Evolutionary conservation across 1,140 invertebrate genomes (phyloP).

Genomic region (Branchinecta lynchi): DNA sequence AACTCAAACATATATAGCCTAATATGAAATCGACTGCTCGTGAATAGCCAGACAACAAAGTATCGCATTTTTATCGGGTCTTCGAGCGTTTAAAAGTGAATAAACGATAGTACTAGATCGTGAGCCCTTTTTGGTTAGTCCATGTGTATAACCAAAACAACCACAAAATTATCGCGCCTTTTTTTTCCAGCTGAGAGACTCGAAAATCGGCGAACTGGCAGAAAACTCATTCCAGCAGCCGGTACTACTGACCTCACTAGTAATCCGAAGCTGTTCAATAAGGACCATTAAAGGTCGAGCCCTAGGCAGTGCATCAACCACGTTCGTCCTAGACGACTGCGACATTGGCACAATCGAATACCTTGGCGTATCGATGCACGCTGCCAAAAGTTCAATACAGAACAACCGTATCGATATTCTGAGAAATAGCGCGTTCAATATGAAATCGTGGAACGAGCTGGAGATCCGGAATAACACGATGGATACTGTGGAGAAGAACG

Average conservation of each 20-base stretch:
- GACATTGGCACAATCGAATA: neutral
- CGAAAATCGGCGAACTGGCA: neutral
- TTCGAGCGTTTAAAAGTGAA: too few relatives aligned
- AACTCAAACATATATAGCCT: too few relatives aligned
- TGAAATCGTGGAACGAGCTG: constrained; percentile 2
- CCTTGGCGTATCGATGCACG: neutral
- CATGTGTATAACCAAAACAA: too few relatives aligned
- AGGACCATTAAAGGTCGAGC: neutral
- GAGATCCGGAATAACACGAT: constrained; percentile 3
- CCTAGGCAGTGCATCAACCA: neutral
- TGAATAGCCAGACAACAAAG: too few relatives aligned
- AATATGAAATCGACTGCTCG: too few relatives aligned
- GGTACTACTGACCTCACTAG: neutral
- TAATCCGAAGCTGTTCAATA: neutral
- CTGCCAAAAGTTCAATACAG: neutral
- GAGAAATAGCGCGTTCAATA: neutral
- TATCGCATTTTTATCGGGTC: too few relatives aligned
- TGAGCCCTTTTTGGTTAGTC: too few relatives aligned
- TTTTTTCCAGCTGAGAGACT: neutral
- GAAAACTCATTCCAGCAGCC: neutral
- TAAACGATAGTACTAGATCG: too few relatives aligned
- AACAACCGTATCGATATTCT: neutral
- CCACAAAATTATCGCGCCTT: neutral
- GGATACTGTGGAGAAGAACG: neutral
- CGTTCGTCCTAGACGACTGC: neutral